phyloP scores from a whole-genome alignment of 1,140 invertebrate genomes.

The Heliconius hewitsoni region DNA sequence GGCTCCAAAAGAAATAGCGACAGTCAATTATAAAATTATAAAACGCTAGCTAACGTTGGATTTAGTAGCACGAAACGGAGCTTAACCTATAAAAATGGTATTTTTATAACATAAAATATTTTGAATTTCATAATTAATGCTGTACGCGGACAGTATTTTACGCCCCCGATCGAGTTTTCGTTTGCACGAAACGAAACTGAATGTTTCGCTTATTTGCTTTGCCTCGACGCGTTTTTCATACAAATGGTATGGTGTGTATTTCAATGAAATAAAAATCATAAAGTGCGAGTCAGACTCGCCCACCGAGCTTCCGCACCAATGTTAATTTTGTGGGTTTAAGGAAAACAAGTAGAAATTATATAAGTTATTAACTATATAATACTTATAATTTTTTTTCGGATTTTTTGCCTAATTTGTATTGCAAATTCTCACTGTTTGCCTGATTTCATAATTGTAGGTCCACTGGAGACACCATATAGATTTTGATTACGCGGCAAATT shows the following conservation, averaged over 20 bases:
- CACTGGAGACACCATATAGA: too few relatives aligned
- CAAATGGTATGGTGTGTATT: conserved; percentile 12
- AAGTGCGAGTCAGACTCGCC: too few relatives aligned
- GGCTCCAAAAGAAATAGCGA: background rate
- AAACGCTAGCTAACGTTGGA: background rate
- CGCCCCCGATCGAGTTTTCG: conserved; percentile 23
- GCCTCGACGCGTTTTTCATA: conserved; percentile 22
- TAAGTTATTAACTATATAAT: too few relatives aligned
- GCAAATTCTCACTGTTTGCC: too few relatives aligned
- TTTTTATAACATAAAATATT: conserved; percentile 8
- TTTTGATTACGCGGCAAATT: too few relatives aligned
- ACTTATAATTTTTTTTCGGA: too few relatives aligned
- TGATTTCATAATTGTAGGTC: too few relatives aligned
- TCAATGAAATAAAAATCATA: background rate
- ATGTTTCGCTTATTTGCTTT: conserved; percentile 28
- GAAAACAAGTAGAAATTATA: too few relatives aligned
- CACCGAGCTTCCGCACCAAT: too few relatives aligned
- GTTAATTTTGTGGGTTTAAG: too few relatives aligned
- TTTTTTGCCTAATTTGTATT: too few relatives aligned
- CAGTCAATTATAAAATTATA: too few relatives aligned
- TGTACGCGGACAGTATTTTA: conserved; percentile 12
- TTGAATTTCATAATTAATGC: conserved; percentile 8
- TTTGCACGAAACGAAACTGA: conserved; percentile 18
- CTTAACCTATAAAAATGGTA: background rate
- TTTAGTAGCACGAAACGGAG: background rate